A percentile compares a stretch with the other conserved stretches of the same genome.
phyloP scores from a whole-genome alignment of 2,113 vertebrate species.

The Tricholaema leucomelas region DNA sequence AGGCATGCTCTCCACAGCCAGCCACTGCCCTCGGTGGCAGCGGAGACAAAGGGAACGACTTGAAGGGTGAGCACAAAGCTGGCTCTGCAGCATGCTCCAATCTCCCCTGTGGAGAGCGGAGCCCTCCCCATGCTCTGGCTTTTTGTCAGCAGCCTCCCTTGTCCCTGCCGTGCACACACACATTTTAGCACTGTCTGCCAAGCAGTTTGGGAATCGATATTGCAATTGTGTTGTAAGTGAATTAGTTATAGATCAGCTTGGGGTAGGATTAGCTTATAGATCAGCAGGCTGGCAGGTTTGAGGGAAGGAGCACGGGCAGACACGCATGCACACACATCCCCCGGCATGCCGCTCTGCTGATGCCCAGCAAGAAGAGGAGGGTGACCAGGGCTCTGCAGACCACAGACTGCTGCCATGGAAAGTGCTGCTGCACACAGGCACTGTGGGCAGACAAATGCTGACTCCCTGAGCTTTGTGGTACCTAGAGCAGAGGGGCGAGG shows the following conservation, averaged over 20 bases:
- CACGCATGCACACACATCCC: neutral
- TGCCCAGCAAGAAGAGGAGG: neutral
- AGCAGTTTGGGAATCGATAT: constrained; percentile 73
- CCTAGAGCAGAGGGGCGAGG: neutral
- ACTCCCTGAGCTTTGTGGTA: neutral
- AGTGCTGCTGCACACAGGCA: rapidly evolving
- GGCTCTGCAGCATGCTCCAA: neutral
- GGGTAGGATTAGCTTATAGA: constrained; percentile 72
- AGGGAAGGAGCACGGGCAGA: constrained; percentile 9
- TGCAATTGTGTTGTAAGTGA: constrained; percentile 75
- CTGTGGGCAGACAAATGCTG: rapidly evolving
- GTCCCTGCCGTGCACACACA: neutral
- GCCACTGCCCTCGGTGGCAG: neutral
- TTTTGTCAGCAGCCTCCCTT: neutral
- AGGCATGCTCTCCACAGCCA: neutral
- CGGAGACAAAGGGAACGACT: neutral
- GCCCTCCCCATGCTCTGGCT: neutral
- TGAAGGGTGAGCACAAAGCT: neutral
- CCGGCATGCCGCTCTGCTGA: neutral
- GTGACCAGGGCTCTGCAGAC: neutral
- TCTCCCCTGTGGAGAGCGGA: neutral
- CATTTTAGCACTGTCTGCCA: constrained; percentile 65
- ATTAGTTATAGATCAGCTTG: constrained; percentile 77
- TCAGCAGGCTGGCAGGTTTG: constrained; percentile 64
- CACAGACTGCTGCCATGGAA: neutral